Percentiles rank a stretch among this genome's conserved stretches.
phyloP scores from a whole-genome alignment of 2,797 vertebrate species.

The Lithobates pipiens region DNA sequence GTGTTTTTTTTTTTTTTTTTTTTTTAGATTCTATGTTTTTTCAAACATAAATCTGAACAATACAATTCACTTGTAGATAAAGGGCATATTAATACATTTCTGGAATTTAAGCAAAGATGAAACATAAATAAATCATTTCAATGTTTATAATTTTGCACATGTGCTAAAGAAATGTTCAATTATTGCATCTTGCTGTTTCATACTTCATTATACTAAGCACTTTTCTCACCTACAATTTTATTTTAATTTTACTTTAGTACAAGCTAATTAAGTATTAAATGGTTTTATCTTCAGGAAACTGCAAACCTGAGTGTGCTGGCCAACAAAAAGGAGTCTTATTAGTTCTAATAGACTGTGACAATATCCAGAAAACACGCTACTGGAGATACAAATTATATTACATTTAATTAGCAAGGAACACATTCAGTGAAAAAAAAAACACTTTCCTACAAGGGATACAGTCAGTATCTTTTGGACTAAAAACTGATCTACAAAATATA shows the following conservation, averaged over 20 bases:
- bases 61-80: background rate
- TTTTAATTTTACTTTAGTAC: background rate
- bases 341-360: background rate
- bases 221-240: slow-evolving; percentile 11
- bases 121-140: background rate
- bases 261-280: slow-evolving; percentile 9
- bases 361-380: background rate
- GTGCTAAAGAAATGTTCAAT: background rate
- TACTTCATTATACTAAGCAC: background rate
- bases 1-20: background rate
- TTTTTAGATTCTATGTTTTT: background rate
- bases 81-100: background rate
- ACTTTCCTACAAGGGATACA: too few species aligned
- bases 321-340: background rate
- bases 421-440: too few species aligned
- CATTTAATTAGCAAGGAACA: background rate
- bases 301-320: background rate
- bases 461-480: too few species aligned
- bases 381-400: background rate
- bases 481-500: too few species aligned
- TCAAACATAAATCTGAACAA: background rate
- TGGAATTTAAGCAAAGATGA: background rate
- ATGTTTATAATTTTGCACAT: background rate
- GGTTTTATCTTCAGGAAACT: slow-evolving; percentile 7
- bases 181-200: slow-evolving; percentile 2